Evolutionary conservation across 2,888 invertebrate genomes (phyloP).

Genomic region (Drosophila affinis): DNA sequence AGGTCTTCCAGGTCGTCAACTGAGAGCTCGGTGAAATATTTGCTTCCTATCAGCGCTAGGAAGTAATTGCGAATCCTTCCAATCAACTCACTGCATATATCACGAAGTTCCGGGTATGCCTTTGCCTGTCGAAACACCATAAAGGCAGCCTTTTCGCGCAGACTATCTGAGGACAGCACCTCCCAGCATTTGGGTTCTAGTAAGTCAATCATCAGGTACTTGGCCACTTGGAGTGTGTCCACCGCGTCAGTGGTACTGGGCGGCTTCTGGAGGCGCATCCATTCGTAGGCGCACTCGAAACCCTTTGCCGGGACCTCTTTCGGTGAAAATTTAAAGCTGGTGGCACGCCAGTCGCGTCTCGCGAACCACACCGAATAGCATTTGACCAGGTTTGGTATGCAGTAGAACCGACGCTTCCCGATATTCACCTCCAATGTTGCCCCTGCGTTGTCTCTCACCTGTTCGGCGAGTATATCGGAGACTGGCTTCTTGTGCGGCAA

Average conservation of each 20-base stretch:
- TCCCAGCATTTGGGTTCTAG: conserved; percentile 15
- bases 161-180: neutral
- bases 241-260: neutral
- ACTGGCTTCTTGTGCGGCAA: neutral
- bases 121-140: conserved; percentile 4
- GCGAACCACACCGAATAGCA: conserved; percentile 30
- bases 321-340: neutral
- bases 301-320: conserved; percentile 12
- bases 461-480: neutral
- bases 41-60: conserved; percentile 37
- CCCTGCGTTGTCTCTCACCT: neutral
- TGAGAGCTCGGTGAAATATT: conserved; percentile 7
- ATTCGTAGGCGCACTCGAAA: conserved; percentile 36
- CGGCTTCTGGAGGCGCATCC: conserved; percentile 32
- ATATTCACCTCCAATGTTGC: neutral
- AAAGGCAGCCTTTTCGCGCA: conserved; percentile 42
- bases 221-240: conserved; percentile 37
- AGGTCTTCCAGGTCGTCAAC: conserved; percentile 3
- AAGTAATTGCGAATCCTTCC: conserved; percentile 36
- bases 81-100: conserved; percentile 15
- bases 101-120: neutral
- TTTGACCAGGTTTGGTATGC: neutral
- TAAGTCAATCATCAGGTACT: conserved; percentile 14
- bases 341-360: conserved; percentile 6
- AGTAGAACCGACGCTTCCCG: neutral